A percentile compares a stretch with the other conserved stretches of the same genome.
Evolutionary conservation across 2,888 invertebrate species (phyloP).

Genomic region (Silvanus unidentatus): DNA sequence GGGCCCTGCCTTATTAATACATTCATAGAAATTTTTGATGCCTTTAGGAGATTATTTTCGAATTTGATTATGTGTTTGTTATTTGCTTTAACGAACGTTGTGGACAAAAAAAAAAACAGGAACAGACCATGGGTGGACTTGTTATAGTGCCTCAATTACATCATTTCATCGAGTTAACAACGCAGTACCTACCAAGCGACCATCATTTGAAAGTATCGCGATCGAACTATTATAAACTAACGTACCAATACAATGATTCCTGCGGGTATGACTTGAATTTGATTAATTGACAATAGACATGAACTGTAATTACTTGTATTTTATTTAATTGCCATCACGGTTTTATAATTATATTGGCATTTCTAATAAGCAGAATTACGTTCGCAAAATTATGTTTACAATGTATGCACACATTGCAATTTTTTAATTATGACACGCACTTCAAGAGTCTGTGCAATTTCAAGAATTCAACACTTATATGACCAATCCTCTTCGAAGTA

Average conservation of each 20-base stretch:
- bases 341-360: slow-evolving; percentile 1
- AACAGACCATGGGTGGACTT: slow-evolving; percentile 10
- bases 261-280: slow-evolving; percentile 18
- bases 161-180: slow-evolving; percentile 16
- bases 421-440: too few relatives aligned
- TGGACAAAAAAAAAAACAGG: neutral
- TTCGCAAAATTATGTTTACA: too few relatives aligned
- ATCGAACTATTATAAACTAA: slow-evolving; percentile 4
- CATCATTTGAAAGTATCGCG: slow-evolving; percentile 10
- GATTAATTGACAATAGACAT: slow-evolving; percentile 20
- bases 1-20: slow-evolving; percentile 8
- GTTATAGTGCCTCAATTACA: slow-evolving; percentile 14
- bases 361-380: too few relatives aligned
- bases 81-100: neutral
- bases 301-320: slow-evolving; percentile 18
- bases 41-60: slow-evolving; percentile 9
- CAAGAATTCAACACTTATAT: too few relatives aligned
- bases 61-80: slow-evolving; percentile 10
- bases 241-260: slow-evolving; percentile 16
- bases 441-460: too few relatives aligned
- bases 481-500: too few relatives aligned
- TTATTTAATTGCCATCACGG: slow-evolving; percentile 17
- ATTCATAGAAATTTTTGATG: slow-evolving; percentile 2
- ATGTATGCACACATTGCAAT: too few relatives aligned
- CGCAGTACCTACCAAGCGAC: slow-evolving; percentile 1